phyloP scores from a whole-genome alignment of 2,113 vertebrate genomes.

The Prinia subflava region DNA sequence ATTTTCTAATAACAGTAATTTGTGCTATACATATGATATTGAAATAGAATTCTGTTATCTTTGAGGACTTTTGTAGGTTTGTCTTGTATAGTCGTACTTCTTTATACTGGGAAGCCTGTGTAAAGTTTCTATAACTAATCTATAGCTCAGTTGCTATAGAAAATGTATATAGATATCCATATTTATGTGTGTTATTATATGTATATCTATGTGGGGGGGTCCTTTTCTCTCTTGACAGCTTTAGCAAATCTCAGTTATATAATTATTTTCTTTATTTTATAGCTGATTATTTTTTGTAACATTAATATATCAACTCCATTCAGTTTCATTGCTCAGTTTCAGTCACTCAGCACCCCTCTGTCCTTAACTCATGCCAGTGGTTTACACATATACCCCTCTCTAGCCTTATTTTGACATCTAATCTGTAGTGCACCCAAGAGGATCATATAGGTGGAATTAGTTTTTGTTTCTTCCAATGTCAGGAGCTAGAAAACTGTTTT shows the following conservation, averaged over 20 bases:
- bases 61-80: background rate
- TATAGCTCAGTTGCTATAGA: background rate
- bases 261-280: background rate
- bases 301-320: background rate
- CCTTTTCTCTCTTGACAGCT: background rate
- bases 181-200: background rate
- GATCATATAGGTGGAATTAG: background rate
- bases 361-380: background rate
- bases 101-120: background rate
- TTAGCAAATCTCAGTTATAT: background rate
- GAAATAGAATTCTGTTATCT: background rate
- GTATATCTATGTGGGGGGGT: fast-evolving
- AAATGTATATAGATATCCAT: background rate
- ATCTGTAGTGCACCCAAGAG: background rate
- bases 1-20: background rate
- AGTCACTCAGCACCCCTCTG: background rate
- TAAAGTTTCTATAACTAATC: background rate
- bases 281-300: background rate
- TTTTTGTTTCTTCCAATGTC: background rate
- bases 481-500: background rate
- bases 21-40: background rate
- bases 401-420: background rate
- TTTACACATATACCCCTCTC: background rate
- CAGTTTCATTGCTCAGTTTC: background rate
- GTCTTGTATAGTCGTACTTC: background rate